Evolutionary conservation across 2,797 vertebrate species (phyloP), one percentile per base, ranked within the genome.

Genomic region (Psittacula echo): DNA sequence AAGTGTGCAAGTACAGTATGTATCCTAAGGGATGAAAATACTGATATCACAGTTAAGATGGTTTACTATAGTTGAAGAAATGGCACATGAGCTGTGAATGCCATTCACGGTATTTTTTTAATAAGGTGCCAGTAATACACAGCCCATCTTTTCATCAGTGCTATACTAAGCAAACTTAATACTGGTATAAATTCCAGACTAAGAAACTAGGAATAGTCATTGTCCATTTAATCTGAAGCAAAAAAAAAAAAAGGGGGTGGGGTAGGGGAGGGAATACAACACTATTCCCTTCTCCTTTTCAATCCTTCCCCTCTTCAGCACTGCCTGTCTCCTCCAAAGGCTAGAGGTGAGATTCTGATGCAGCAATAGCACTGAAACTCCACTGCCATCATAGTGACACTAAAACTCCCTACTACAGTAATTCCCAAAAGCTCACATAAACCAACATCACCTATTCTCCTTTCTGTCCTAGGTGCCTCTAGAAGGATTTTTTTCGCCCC

Each of bases 231-330:
- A 48, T 20, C 30, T 39, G 54, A 34, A 58, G 14, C 7, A 5
- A 24, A 58, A 34, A 23, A 15, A 15, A 10, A 23, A 37, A 10
- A 7, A 22, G 30, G 30, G 13, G 29, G 13, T 23, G n/a, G 4
- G 3, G 2, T 0, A 4, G 6, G 1, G 1, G 9, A 5, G 15
- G 1, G 13, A 65, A 10, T 32, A 7, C 11, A 74, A 13, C 19
- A 23, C 7, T 29, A 22, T 58, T 68, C 41, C 7, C 84, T 47
- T 58, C 22, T 41, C 13, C 2, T 50, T 86, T 88, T 48, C 51
- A 19, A 15, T 29, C n/a, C 19, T 23, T 68, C 13, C 7, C 17
- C 22, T 62, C 26, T 29, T 81, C 87, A 78, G 13, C 2, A 5
- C 29, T 41, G 16, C 29, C 24, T 41, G 18, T 53, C 26, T 78